A percentile compares a stretch with the other conserved stretches of the same genome.
Conservation (phyloP, 2,113 vertebrate genomes). For the Sminthopsis crassicaudata region DNA sequence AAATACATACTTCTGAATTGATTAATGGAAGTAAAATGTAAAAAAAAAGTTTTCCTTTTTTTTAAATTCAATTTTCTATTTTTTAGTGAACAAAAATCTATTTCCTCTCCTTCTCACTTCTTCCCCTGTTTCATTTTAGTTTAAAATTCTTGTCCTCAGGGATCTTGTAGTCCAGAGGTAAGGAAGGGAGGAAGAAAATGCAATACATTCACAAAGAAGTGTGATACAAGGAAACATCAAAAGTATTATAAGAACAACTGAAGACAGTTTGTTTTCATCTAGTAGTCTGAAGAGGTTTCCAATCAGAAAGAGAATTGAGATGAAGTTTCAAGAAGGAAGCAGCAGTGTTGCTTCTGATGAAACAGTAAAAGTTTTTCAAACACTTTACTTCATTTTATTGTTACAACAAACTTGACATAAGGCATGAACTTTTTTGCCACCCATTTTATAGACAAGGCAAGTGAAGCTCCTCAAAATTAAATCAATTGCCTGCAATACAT, state of each 20-base stretch:
- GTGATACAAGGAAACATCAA: neutral
- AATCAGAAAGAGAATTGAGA: neutral
- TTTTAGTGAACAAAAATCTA: neutral
- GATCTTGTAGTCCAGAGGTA: neutral
- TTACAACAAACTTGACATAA: neutral
- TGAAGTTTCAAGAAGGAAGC: neutral
- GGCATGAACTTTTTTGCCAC: neutral
- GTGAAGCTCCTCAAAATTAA: neutral
- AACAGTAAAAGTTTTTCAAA: neutral
- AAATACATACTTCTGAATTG: neutral
- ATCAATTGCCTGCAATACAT: neutral
- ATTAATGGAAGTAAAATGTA: neutral
- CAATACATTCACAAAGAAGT: neutral
- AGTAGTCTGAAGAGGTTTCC: neutral
- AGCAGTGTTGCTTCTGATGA: neutral
- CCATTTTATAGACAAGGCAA: neutral
- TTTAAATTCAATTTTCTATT: neutral
- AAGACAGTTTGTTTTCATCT: neutral
- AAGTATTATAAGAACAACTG: neutral
- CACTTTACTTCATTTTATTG: neutral
- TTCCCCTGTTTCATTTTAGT: neutral
- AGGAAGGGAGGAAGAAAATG: neutral
- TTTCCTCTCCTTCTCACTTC: neutral
- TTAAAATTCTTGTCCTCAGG: neutral
- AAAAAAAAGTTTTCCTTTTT: too few species aligned